These are phyloP conservation scores for Calcarius lapponicus DNA, from an alignment of 2,797 vertebrate genomes.

Conservation along the genomic window DNA sequence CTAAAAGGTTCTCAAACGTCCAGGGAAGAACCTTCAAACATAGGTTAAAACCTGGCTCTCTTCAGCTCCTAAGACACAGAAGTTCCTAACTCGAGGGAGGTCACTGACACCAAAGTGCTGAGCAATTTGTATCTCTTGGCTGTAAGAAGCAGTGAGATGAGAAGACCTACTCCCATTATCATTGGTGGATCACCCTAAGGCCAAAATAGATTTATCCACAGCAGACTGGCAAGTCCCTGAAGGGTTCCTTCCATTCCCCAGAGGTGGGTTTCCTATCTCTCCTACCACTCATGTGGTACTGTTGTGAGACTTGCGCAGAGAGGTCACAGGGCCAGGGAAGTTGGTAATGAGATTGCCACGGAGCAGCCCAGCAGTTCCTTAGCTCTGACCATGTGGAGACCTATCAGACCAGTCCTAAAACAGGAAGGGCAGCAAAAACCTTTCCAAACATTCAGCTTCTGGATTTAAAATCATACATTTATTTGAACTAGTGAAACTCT, in stretches of 20 bases:
- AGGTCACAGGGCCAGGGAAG: not conserved
- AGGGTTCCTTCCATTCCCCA: not conserved
- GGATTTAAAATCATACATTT: not conserved
- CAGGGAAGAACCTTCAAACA: not conserved
- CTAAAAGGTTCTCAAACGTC: not conserved
- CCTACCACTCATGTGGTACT: fast-evolving
- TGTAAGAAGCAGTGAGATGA: not conserved
- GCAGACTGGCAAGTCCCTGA: not conserved
- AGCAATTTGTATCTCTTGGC: not conserved
- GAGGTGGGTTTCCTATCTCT: not conserved
- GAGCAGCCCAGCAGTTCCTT: not conserved
- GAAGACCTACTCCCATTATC: not conserved
- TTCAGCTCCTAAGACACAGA: not conserved
- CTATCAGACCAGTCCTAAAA: not conserved
- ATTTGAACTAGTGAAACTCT: not conserved
- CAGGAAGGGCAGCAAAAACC: not conserved
- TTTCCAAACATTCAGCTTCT: not conserved
- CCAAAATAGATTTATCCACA: not conserved
- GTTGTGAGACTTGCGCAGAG: not conserved
- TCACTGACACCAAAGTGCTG: not conserved
- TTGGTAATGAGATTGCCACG: fast-evolving
- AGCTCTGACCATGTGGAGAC: not conserved
- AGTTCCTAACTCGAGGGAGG: not conserved
- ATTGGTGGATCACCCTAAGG: fast-evolving
- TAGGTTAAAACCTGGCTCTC: not conserved